Percentiles rank a stretch among this genome's conserved stretches.
These are phyloP conservation scores for Lepus europaeus DNA, from an alignment of 2,113 vertebrate genomes.

Conservation along the genomic window DNA sequence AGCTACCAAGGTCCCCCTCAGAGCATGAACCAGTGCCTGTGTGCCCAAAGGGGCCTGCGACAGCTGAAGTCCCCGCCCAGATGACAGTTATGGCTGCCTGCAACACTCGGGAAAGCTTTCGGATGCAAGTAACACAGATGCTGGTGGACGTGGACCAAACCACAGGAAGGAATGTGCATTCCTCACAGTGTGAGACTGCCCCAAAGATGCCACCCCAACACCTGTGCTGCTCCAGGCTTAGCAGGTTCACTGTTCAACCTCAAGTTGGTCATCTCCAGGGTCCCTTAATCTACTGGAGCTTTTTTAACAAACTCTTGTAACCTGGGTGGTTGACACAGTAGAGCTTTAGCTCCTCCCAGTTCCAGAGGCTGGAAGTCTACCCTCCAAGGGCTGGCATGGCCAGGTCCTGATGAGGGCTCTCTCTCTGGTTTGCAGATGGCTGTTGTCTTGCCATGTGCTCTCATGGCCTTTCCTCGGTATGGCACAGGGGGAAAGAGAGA, in stretches of 20 bases:
- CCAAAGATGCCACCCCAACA: background rate
- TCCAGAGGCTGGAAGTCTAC: background rate
- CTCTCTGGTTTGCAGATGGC: too few relatives aligned
- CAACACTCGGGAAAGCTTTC: background rate
- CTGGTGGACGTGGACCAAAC: too few relatives aligned
- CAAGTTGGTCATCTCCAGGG: background rate
- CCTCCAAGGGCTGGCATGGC: background rate
- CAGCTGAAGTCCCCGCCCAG: background rate
- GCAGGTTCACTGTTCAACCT: background rate
- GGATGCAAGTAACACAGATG: background rate
- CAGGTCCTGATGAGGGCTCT: background rate
- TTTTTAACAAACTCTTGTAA: too few relatives aligned
- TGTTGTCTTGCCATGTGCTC: background rate
- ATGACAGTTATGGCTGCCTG: background rate
- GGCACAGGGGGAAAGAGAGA: background rate
- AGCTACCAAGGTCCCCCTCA: background rate
- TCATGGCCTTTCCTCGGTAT: background rate
- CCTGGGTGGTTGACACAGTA: background rate
- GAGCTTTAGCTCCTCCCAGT: background rate
- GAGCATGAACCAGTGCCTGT: background rate
- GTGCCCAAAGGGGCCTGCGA: background rate
- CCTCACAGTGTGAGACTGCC: too few relatives aligned
- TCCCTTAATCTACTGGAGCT: rapidly evolving
- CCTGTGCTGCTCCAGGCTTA: background rate
- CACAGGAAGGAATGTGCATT: background rate